phyloP scores from a whole-genome alignment of 2,113 vertebrate genomes.

The Heterotis niloticus region DNA sequence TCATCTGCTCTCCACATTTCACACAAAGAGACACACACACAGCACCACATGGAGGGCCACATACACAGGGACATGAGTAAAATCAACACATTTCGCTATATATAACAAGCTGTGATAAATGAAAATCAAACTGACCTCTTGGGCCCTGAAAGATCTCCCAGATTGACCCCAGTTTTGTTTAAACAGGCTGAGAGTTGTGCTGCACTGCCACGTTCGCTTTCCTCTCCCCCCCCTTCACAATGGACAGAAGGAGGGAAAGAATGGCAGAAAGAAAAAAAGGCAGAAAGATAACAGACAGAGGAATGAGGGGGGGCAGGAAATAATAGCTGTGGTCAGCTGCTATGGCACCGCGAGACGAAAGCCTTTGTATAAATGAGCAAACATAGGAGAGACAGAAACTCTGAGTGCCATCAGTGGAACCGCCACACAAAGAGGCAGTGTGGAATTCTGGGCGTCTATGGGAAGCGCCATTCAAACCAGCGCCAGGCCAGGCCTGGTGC shows the following conservation, averaged over 20 bases:
- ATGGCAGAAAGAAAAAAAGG: not conserved
- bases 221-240: not conserved
- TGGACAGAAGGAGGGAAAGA: slow-evolving; percentile 15
- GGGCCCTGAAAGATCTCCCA: slow-evolving; percentile 34
- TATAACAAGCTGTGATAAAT: slow-evolving; percentile 17
- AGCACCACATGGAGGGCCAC: not conserved
- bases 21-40: not conserved
- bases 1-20: not conserved
- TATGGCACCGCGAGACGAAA: slow-evolving; percentile 20
- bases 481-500: slow-evolving; percentile 43
- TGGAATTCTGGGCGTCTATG: slow-evolving; percentile 48
- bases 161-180: slow-evolving; percentile 36
- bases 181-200: not conserved
- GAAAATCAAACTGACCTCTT: not conserved
- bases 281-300: not conserved
- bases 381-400: slow-evolving; percentile 19
- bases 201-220: not conserved
- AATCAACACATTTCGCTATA: slow-evolving; percentile 33
- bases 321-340: slow-evolving; percentile 1
- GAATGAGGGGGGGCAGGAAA: not conserved
- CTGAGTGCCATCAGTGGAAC: slow-evolving; percentile 40
- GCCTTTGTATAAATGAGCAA: slow-evolving; percentile 12
- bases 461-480: slow-evolving; percentile 45
- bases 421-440: slow-evolving; percentile 59
- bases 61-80: not conserved